These are phyloP conservation scores for Oligia strigilis DNA, from an alignment of 2,888 invertebrate species.

Conservation along the genomic window DNA sequence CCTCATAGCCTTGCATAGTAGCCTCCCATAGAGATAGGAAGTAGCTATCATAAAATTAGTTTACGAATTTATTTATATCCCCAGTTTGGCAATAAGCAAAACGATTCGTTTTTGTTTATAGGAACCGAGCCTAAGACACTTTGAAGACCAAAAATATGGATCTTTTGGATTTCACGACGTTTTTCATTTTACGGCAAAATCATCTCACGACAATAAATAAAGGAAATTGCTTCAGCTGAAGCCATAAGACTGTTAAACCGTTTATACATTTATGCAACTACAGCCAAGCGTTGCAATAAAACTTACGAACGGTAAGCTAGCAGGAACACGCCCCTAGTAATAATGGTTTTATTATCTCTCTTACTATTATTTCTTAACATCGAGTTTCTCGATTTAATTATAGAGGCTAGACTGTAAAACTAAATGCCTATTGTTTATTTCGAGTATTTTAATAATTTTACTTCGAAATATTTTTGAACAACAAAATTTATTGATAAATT, in stretches of 20 bases:
- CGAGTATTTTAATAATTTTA: slow-evolving; percentile 26
- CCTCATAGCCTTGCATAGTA: no score
- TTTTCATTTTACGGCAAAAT: background rate
- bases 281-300: slow-evolving; percentile 41
- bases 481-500: background rate
- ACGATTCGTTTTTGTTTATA: background rate
- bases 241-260: slow-evolving; percentile 1
- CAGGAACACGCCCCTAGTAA: slow-evolving; percentile 48
- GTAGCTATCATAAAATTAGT: background rate
- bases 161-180: background rate
- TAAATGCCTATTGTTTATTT: slow-evolving; percentile 53
- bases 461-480: background rate
- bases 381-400: slow-evolving; percentile 64
- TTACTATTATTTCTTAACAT: slow-evolving; percentile 59
- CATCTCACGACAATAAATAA: background rate
- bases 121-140: background rate
- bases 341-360: slow-evolving; percentile 65
- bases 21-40: background rate
- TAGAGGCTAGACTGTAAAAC: slow-evolving; percentile 51
- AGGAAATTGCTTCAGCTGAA: slow-evolving; percentile 10
- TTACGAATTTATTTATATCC: background rate
- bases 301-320: slow-evolving; percentile 43
- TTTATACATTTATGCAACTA: slow-evolving; percentile 46
- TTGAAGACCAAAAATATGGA: no score
- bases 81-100: background rate